Percentiles rank a stretch among this genome's conserved stretches.
Conservation (phyloP, 2,797 vertebrate species). For the Poeciliopsis gracilis region DNA sequence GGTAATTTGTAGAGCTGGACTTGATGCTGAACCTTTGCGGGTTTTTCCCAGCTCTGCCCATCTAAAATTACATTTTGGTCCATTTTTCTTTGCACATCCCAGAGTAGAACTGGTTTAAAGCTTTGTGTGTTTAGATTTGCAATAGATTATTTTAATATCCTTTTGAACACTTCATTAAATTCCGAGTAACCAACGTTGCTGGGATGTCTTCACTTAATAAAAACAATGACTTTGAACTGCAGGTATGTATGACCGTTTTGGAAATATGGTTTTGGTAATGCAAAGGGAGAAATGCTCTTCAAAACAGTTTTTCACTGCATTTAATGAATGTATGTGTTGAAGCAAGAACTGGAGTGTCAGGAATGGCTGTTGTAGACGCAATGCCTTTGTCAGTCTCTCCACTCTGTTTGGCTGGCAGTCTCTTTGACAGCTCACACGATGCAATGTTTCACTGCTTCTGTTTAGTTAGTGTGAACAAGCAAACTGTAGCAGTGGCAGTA, state of each 20-base stretch:
- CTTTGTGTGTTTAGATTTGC: not conserved
- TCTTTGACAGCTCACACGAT: not conserved
- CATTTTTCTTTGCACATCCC: not conserved
- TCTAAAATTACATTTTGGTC: not conserved
- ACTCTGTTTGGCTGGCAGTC: not conserved
- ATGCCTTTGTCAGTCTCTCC: not conserved
- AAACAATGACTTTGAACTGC: not conserved
- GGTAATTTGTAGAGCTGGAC: not conserved
- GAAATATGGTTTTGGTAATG: not conserved
- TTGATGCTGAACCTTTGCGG: not conserved
- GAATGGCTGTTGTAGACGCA: not conserved
- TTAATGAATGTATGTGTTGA: not conserved
- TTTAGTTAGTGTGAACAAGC: constrained; percentile 1
- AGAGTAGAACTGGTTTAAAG: not conserved
- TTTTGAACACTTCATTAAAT: not conserved
- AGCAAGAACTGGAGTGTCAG: not conserved
- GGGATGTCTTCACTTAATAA: not conserved
- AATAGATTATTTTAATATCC: not conserved
- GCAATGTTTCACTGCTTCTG: not conserved
- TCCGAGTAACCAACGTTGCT: not conserved
- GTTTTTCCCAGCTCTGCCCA: not conserved
- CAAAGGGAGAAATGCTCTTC: not conserved
- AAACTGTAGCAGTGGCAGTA: not conserved
- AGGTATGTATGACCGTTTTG: not conserved
- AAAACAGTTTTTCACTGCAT: not conserved